A percentile compares a stretch with the other conserved stretches of the same genome.
Evolutionary conservation across 2,113 vertebrate genomes (phyloP).

Genomic region (Heterocephalus glaber): DNA sequence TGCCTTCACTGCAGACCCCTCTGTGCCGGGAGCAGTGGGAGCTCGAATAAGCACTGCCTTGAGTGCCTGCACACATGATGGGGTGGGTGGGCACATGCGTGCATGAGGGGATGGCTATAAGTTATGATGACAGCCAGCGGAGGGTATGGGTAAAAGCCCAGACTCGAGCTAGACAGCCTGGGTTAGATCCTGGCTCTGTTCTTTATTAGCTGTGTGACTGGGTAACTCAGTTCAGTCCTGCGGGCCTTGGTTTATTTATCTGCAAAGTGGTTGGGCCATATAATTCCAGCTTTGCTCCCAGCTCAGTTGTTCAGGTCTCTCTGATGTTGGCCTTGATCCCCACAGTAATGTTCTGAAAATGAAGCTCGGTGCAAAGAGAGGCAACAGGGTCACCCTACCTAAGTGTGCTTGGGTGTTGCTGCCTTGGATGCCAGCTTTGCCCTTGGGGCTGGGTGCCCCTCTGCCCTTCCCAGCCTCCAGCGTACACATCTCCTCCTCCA

Average conservation of each 20-base stretch:
- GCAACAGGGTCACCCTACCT: neutral
- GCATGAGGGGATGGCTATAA: neutral
- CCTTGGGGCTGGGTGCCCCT: neutral
- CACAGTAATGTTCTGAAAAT: neutral
- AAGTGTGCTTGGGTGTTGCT: neutral
- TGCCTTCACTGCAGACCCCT: neutral
- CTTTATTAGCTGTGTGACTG: neutral
- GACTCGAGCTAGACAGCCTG: neutral
- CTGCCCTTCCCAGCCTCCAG: neutral
- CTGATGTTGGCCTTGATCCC: accelerated
- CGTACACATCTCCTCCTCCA: neutral
- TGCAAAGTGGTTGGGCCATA: neutral
- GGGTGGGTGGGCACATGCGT: neutral
- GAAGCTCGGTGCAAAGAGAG: neutral
- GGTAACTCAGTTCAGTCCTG: neutral
- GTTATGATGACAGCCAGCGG: neutral
- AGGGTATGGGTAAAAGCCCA: neutral
- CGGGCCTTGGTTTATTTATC: slow-evolving; percentile 25
- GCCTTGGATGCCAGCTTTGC: neutral
- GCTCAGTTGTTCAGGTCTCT: neutral
- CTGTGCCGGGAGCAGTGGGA: neutral
- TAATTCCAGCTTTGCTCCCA: neutral
- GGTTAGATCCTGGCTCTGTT: slow-evolving; percentile 8
- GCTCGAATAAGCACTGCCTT: neutral
- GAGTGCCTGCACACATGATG: neutral